Evolutionary conservation across 2,888 invertebrate genomes (phyloP).

Genomic region (Drosophila anceps): DNA sequence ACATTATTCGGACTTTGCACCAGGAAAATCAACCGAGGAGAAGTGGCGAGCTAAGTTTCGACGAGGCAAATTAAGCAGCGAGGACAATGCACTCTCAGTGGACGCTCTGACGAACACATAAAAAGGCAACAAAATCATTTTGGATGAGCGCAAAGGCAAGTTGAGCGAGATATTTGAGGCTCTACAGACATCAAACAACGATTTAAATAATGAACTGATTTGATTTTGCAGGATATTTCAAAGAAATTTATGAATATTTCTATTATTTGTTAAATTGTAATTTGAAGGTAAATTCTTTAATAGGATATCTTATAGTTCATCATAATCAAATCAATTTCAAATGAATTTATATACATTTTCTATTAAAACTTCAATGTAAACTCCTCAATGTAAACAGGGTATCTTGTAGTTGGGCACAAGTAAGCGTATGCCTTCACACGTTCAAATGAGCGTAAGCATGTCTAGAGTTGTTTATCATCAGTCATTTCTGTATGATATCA

Average conservation of each 20-base stretch:
- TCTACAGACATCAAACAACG: no score
- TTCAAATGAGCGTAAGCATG: neutral
- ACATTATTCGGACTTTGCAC: neutral
- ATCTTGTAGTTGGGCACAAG: neutral
- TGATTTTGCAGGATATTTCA: no score
- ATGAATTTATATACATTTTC: no score
- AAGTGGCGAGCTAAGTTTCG: neutral
- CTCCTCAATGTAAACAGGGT: neutral
- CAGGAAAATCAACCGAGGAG: neutral
- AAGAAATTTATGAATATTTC: no score
- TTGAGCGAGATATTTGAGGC: no score
- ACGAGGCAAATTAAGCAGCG: neutral
- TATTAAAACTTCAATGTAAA: neutral
- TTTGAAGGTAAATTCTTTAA: neutral
- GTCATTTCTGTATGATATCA: slow-evolving; percentile 17
- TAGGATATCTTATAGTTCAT: neutral
- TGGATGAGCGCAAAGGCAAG: neutral
- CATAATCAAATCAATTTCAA: neutral
- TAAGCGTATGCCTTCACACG: neutral
- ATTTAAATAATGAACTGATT: no score
- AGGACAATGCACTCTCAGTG: neutral
- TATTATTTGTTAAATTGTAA: no score
- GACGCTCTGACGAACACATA: no score
- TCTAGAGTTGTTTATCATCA: slow-evolving; percentile 7
- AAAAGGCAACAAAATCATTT: neutral